These are phyloP conservation scores for Phragmatobia fuliginosa DNA, from an alignment of 2,888 invertebrate species.

Conservation along the genomic window DNA sequence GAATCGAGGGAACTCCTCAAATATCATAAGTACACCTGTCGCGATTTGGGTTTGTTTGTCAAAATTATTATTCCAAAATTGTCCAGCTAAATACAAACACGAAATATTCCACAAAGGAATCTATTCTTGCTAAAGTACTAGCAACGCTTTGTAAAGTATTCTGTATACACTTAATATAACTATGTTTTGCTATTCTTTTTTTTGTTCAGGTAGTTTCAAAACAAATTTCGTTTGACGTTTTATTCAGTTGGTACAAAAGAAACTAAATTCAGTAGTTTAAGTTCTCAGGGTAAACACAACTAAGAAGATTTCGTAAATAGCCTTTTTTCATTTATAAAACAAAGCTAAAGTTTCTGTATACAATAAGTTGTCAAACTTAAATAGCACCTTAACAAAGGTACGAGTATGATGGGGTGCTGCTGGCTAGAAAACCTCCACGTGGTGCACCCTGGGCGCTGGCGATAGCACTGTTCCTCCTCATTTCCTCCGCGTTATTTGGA, in stretches of 20 bases:
- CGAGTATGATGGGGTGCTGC: too few relatives aligned
- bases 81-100: conserved; percentile 7
- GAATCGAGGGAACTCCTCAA: too few relatives aligned
- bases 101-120: not conserved
- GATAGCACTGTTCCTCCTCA: too few relatives aligned
- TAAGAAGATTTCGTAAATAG: conserved; percentile 27
- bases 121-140: not conserved
- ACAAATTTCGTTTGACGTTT: conserved; percentile 30
- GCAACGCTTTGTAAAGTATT: not conserved
- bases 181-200: conserved; percentile 29
- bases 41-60: too few relatives aligned
- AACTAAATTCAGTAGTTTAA: conserved; percentile 41
- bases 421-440: too few relatives aligned
- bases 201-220: conserved; percentile 30
- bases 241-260: conserved; percentile 40
- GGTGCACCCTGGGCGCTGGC: too few relatives aligned
- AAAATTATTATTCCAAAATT: conserved; percentile 10
- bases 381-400: conserved; percentile 13
- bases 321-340: conserved; percentile 34
- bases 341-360: not conserved
- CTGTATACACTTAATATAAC: conserved; percentile 6
- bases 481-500: too few relatives aligned
- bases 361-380: conserved; percentile 14
- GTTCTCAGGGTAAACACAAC: conserved; percentile 37
- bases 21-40: too few relatives aligned